Evolutionary conservation across 2,797 vertebrate species (phyloP).

Genomic region (Myripristis jacobus): DNA sequence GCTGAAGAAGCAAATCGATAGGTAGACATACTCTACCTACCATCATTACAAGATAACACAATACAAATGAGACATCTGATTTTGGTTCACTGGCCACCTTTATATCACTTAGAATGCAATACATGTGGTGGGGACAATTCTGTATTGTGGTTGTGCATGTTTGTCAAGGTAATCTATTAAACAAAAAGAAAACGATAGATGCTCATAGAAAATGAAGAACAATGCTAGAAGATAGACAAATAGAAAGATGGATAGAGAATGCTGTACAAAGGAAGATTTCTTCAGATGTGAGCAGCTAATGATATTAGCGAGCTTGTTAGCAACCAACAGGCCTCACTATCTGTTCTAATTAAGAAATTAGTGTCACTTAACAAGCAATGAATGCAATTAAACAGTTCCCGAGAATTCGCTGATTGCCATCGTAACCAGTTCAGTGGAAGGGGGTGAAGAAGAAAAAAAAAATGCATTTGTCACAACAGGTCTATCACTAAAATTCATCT

Average conservation of each 20-base stretch:
- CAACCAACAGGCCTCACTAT: slow-evolving; percentile 51
- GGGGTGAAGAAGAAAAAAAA: neutral
- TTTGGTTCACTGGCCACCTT: neutral
- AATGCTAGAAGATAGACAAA: neutral
- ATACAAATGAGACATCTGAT: no score
- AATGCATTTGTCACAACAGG: slow-evolving; percentile 36
- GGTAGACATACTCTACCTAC: no score
- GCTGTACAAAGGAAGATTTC: slow-evolving; percentile 3
- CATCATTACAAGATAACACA: no score
- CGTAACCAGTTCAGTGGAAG: slow-evolving; percentile 1
- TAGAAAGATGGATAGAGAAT: no score
- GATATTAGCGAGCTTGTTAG: slow-evolving; percentile 41
- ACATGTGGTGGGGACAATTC: neutral
- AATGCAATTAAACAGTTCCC: slow-evolving; percentile 40
- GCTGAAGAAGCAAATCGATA: no score
- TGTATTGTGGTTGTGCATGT: neutral
- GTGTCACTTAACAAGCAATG: slow-evolving; percentile 49
- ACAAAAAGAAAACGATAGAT: neutral
- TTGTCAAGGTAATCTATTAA: neutral
- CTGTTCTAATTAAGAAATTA: slow-evolving; percentile 54
- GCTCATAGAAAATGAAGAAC: neutral
- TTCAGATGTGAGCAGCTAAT: slow-evolving; percentile 33
- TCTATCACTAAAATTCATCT: slow-evolving; percentile 26
- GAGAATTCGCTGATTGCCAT: slow-evolving; percentile 24
- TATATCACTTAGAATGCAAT: neutral